Evolutionary conservation across 2,797 vertebrate species (phyloP).

Genomic region (Fundulus diaphanus): DNA sequence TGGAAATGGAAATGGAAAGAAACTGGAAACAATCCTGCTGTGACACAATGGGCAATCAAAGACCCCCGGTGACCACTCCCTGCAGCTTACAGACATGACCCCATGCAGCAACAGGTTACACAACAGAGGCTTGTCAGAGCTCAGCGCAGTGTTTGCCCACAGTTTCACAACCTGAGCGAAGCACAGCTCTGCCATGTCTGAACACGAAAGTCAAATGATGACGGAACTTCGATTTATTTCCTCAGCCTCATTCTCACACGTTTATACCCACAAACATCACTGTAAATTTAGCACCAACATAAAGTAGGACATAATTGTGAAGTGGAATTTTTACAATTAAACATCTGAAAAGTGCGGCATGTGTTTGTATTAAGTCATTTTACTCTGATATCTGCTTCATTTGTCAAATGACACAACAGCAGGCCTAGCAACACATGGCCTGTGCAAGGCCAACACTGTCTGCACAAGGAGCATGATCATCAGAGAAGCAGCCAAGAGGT

Average conservation of each 20-base stretch:
- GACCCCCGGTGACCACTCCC: slow-evolving; percentile 63
- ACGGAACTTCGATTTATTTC: not conserved
- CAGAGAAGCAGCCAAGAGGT: no score
- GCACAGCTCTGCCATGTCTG: slow-evolving; percentile 18
- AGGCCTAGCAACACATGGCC: not conserved
- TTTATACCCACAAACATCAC: not conserved
- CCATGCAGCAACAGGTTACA: slow-evolving; percentile 52
- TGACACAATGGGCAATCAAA: slow-evolving; percentile 75
- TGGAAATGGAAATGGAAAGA: slow-evolving; percentile 68
- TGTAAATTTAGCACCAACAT: not conserved
- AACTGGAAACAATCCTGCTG: slow-evolving; percentile 71
- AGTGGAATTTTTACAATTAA: not conserved
- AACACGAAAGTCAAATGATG: slow-evolving; percentile 3
- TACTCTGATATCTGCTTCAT: not conserved
- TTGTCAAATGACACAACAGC: not conserved
- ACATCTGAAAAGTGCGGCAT: not conserved
- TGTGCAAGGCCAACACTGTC: no score
- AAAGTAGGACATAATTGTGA: not conserved
- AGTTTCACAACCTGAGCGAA: slow-evolving; percentile 46
- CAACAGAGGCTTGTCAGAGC: slow-evolving; percentile 38
- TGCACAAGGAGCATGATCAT: no score
- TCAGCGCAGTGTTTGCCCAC: not conserved
- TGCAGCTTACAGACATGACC: slow-evolving; percentile 50
- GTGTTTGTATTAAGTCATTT: not conserved
- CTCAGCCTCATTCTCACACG: not conserved